Conservation (phyloP, 2,888 invertebrate species). For the Zonitis immaculata region DNA sequence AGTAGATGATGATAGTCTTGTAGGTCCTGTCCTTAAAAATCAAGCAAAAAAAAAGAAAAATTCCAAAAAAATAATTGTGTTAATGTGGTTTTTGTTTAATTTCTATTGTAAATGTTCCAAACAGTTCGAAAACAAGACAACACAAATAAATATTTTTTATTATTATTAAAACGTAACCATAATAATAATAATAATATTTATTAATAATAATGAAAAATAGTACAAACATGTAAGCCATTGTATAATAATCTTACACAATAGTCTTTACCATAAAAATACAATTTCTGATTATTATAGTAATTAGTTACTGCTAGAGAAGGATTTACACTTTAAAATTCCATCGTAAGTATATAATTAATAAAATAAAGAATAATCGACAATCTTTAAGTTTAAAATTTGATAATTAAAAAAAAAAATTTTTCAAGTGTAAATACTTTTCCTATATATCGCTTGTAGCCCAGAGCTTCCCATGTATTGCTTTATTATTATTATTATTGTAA, state of each 20-base stretch:
- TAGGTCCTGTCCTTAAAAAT: not conserved
- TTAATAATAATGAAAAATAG: conserved; percentile 18
- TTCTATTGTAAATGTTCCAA: not conserved
- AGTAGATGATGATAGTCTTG: not conserved
- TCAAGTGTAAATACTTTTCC: conserved; percentile 26
- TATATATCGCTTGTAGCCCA: conserved; percentile 35
- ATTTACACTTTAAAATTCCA: conserved; percentile 15
- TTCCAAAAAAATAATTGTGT: not conserved
- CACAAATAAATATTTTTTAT: not conserved
- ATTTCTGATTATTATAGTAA: conserved; percentile 12
- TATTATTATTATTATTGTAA: conserved; percentile 16
- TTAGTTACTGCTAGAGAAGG: conserved; percentile 17
- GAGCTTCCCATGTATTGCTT: conserved; percentile 40
- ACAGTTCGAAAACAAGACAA: not conserved
- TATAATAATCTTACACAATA: conserved; percentile 10
- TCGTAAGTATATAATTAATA: not conserved
- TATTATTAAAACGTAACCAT: not conserved
- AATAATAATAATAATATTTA: conserved; percentile 7
- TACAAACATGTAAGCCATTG: conserved; percentile 22
- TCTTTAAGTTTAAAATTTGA: too few relatives aligned
- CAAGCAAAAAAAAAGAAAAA: not conserved
- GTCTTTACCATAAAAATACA: conserved; percentile 13
- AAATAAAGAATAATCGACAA: too few relatives aligned
- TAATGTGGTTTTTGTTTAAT: not conserved
- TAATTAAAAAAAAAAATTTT: not conserved